Percentiles rank a stretch among this genome's conserved stretches.
These are phyloP conservation scores for Remorina albescens DNA, from an alignment of 2,797 vertebrate genomes.

Conservation along the genomic window DNA sequence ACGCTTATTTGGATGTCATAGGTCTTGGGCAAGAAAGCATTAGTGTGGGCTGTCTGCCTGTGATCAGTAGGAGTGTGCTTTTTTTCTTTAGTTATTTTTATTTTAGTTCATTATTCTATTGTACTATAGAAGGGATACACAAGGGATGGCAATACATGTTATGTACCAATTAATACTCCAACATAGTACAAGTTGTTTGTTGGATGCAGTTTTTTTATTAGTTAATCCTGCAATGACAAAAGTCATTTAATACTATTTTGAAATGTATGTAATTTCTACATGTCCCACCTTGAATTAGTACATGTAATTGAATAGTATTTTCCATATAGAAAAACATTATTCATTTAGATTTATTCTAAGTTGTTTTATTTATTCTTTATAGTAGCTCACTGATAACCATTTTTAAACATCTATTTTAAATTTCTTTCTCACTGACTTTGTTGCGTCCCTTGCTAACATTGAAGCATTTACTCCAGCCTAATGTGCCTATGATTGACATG, in stretches of 20 bases:
- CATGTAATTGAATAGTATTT: not conserved
- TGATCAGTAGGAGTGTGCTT: not conserved
- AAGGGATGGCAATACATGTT: not conserved
- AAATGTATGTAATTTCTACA: not conserved
- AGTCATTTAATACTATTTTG: not conserved
- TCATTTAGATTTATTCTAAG: not conserved
- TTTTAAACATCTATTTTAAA: not conserved
- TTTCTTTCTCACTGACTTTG: not conserved
- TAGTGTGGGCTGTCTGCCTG: not conserved
- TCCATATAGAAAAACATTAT: not conserved
- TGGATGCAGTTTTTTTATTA: not conserved
- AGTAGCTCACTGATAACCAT: not conserved
- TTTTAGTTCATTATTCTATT: constrained; percentile 13
- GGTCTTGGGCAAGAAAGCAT: constrained; percentile 26
- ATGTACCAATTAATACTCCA: constrained; percentile 1
- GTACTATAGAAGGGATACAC: constrained; percentile 3
- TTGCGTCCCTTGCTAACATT: constrained; percentile 23
- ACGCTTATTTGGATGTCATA: constrained; percentile 4
- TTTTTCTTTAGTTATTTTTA: constrained; percentile 23
- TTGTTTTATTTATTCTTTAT: not conserved
- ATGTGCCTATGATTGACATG: constrained; percentile 74
- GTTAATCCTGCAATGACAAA: not conserved
- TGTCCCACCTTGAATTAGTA: not conserved
- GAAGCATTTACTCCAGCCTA: constrained; percentile 29
- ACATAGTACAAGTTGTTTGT: not conserved